These are phyloP conservation scores for Metopia argyrocephala DNA, from an alignment of 2,888 invertebrate species.

Conservation along the genomic window DNA sequence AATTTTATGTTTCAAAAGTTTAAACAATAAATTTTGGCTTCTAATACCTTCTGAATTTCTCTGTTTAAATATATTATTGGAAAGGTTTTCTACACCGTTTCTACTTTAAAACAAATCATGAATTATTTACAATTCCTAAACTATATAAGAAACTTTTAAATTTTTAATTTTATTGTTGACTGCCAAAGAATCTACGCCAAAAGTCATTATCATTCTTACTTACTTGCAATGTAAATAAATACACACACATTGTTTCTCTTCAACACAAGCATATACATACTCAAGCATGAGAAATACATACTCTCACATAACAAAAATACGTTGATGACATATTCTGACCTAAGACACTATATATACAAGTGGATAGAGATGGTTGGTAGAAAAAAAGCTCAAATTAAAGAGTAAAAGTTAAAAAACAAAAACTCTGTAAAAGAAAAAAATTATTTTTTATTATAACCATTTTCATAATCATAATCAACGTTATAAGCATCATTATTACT, in stretches of 20 bases:
- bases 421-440: not conserved
- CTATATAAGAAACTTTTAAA: constrained; percentile 45
- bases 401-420: not conserved
- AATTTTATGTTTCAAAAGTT: not conserved
- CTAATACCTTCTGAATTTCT: constrained; percentile 22
- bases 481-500: constrained; percentile 61
- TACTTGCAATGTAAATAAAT: too few species aligned
- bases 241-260: not conserved
- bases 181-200: constrained; percentile 48
- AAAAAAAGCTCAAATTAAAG: not conserved
- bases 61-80: constrained; percentile 9
- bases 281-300: too few species aligned
- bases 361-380: not conserved
- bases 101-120: constrained; percentile 37
- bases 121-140: constrained; percentile 25
- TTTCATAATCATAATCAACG: constrained; percentile 47
- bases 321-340: constrained; percentile 47
- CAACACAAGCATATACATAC: not conserved
- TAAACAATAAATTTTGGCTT: constrained; percentile 10
- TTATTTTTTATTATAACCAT: too few species aligned
- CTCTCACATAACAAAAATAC: constrained; percentile 20
- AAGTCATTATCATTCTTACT: constrained; percentile 51
- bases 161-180: constrained; percentile 23
- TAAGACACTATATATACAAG: constrained; percentile 43
- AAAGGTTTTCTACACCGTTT: constrained; percentile 1